Evolutionary conservation across 2,113 vertebrate species (phyloP), one percentile per base, ranked within the genome.

Genomic region (Xerus inauris): DNA sequence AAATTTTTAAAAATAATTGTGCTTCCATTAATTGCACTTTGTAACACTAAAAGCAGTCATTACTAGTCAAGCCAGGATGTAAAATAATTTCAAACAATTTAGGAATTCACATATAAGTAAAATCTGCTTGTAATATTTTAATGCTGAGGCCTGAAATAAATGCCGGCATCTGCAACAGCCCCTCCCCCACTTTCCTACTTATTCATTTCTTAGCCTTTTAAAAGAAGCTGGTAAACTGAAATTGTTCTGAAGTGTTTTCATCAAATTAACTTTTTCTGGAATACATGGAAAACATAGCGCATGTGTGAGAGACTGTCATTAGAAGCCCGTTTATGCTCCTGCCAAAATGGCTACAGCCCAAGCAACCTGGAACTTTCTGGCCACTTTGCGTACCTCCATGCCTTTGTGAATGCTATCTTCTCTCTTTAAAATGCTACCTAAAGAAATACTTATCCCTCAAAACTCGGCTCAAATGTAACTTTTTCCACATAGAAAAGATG

Each of bases 61-160:
- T 86, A 89, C 28, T 47, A 94, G 42, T 72, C 51, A 93, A 91
- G 54, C 22, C 77, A 96, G 16, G 13, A 85, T 81, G 32, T 96
- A 77, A 94, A 96, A 94, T 64, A 72, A 88, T 75, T 92, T 87
- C 45, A 94, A 94, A 80, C 73, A 67, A 94, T 54, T 72, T 82
- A 86, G 69, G 67, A 97, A 97, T 77, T 96, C 62, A 93, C 7
- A 49, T 71, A 6, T 76, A 96, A 87, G 45, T 64, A 80, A 89
- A 97, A 49, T 3, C 62, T 89, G 73, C 92, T 96, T 89, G 65
- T 73, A 94, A 83, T 76, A 97, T 65, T 97, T 96, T 65, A 93
- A 91, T 75, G 62, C 77, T 9, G 16, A 89, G n/a, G 71, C 12
- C 85, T 82, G 83, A 86, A 96, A 85, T 95, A 93, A 93, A 89